Base-by-base conservation (phyloP, 2,888 invertebrate species). In the Ligdia adustata region DNA sequence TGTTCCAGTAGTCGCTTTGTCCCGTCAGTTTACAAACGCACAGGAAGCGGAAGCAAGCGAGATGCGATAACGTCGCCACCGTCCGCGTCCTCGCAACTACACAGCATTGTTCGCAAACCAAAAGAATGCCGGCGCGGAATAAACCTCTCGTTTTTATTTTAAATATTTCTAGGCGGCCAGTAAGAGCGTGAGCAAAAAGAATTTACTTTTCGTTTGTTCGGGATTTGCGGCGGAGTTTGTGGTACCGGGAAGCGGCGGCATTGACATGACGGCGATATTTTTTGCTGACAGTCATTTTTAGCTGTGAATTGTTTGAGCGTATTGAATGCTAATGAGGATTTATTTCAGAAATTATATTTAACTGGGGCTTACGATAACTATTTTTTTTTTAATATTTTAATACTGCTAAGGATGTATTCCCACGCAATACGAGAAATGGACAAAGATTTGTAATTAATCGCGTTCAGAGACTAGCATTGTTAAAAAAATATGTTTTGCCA, bases 51-150 rank as follows among this genome's bases (percentile, higher is more conserved):
- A 68, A 68, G 66, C 42, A 5, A 47, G 46, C 24, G 57, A 61
- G 60, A 54, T 48, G 55, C 56, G 72, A 75, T 75, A 75, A 64
- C 66, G 71, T 6, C 22, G 7, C 22, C 22, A 6, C 1, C n/a
- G n/a, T 66, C 69, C 62, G 57, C 46, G 45, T 57, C 53, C 35
- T 45, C 56, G 61, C 51, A 48, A 58, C 59, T 62, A 41, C 15
- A 49, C 57, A 49, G 54, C 60, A 69, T 72, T 75, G 74, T 73
- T 55, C 52, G 55, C 45, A 49, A 56, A 60, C 54, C 52, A 52
- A 65, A 64, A 61, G 63, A 60, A 55, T 50, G 38, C 5, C 5
- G n/a, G n/a, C 44, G 40, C 47, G 34, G 35, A 54, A 52, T 46
- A 49, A 33, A 32, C 22, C 37, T 27, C 35, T 27, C 40, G 7